Base-by-base conservation (phyloP, 92 coral and sea anemone genomes). In the Epizoanthus scotinus region DNA sequence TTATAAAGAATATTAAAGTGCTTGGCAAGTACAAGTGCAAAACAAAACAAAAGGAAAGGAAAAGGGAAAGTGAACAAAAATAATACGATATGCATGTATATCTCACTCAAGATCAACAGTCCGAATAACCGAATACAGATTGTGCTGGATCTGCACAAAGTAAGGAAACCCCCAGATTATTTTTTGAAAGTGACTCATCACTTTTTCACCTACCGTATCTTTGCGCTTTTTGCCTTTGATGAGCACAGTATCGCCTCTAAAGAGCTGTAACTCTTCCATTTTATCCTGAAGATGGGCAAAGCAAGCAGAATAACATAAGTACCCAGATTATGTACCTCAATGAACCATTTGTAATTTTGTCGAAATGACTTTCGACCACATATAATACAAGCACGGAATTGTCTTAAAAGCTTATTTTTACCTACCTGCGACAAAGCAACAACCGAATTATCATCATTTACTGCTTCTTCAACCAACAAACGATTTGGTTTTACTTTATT, bases 371-470 rank as follows among this genome's bases (percentile, higher is more conserved):
- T 29, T 29, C 36, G 70, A 64, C 13, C 70, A 31, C 70, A 29
- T 17, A 18, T 38, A 7, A 38, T 56, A 36, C 1, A 9, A 20
- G 56, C 67, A 21, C 49, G 52, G 13, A 67, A 55, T 58, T 14
- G 17, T 24, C 10, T 15, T 13, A 55, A 58, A 66, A 57, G 44
- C 52, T 47, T 1, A 47, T 9, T 47, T 47, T 4, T 20, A 86
- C 93, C 29, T 78, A 95, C 99, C 98, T 95, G 99, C 38, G 99
- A 95, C 91, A 95, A 88, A 3, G 99, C 83, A 60, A 95, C 99
- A 52, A 95, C 99, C 17, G 99, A 95, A 78, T 95, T 95, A 82
- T 95, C 99, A 91, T 95, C 99, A 71, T 93, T 95, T 29, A 91
- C 88, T n/a, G 99, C 99, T 63, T 95, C 99, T 75, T 95, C 99